Base-by-base conservation (phyloP, 2,113 vertebrate species). In the Pica pica region DNA sequence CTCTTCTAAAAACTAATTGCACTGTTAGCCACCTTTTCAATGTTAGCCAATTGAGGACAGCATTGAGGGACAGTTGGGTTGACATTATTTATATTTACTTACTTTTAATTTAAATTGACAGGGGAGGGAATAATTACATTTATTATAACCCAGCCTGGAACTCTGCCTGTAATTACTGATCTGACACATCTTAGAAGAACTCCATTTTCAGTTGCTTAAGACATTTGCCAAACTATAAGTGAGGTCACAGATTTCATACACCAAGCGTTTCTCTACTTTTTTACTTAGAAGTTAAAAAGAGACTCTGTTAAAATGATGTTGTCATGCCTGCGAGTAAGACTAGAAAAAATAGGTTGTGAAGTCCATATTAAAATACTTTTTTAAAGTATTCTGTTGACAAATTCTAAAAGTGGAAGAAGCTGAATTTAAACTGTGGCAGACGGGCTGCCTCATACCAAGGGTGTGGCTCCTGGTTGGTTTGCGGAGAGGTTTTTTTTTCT, bases 101-200 rank as follows among this genome's bases (percentile, higher is more conserved):
- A 55, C 49, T 95, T 94, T 74, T 74, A 49, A 94, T 83, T 94
- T 82, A 75, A 91, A 95, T 75, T 41, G 73, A 86, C 76, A 93
- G 31, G 3, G 26, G 30, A 94, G 68, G 21, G 89, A 96, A 83
- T 94, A 94, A 95, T 95, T 95, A 86, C 28, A 79, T 94, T 95
- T 95, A 94, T 93, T 95, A 94, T 37, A 95, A 71, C 16, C 61
- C 92, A 87, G 89, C 53, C 57, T 91, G 81, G 74, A 96, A 95
- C 56, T 82, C 77, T 91, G 89, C 77, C 81, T 97, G 26, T 93
- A 95, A 96, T 97, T 97, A 95, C 92, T 49, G 37, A 91, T 71
- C 89, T 95, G 91, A 91, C 91, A 94, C 89, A 91, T 82, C 60
- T 82, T 46, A 89, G 70, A 78, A 86, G 39, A 94, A 89, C 89